phyloP scores from a whole-genome alignment of 2,797 vertebrate genomes.

The Mionectes olivaceus region DNA sequence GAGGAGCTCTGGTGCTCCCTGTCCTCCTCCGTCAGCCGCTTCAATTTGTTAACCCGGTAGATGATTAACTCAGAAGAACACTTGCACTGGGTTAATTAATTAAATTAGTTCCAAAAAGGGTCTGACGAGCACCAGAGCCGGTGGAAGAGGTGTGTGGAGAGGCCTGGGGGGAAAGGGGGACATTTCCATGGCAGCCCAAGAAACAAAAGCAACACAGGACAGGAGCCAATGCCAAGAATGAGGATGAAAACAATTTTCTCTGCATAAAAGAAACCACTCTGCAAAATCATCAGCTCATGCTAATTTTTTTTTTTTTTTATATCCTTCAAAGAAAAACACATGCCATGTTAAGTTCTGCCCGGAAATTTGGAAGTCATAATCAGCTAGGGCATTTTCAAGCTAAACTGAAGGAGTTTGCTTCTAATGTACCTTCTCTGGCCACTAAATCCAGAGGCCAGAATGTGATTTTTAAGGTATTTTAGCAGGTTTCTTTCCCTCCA shows the following conservation, averaged over 20 bases:
- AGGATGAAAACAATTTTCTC: conserved; percentile 62
- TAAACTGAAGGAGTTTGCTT: background rate
- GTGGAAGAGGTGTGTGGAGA: conserved; percentile 35
- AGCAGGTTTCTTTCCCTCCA: background rate
- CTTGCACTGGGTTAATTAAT: conserved; percentile 59
- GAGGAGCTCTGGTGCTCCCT: background rate
- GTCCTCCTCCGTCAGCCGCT: background rate
- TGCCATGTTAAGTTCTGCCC: conserved; percentile 16
- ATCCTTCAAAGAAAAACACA: conserved; percentile 37
- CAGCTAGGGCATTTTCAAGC: background rate
- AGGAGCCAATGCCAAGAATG: conserved; percentile 51
- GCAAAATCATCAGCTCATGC: conserved; percentile 55
- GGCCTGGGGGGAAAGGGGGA: conserved; percentile 47
- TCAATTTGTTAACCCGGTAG: background rate
- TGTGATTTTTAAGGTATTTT: background rate
- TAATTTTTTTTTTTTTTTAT: conserved; percentile 1
- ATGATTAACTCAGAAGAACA: conserved; percentile 53
- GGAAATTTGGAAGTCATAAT: conserved; percentile 7
- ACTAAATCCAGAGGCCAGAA: background rate
- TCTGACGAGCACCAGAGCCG: background rate
- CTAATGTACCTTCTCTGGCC: background rate
- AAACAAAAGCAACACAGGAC: conserved; percentile 66
- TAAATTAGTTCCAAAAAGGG: conserved; percentile 47
- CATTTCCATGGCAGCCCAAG: conserved; percentile 67
- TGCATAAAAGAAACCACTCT: conserved; percentile 55